Evolutionary conservation across 2,797 vertebrate genomes (phyloP).

Genomic region (Pampus argenteus): DNA sequence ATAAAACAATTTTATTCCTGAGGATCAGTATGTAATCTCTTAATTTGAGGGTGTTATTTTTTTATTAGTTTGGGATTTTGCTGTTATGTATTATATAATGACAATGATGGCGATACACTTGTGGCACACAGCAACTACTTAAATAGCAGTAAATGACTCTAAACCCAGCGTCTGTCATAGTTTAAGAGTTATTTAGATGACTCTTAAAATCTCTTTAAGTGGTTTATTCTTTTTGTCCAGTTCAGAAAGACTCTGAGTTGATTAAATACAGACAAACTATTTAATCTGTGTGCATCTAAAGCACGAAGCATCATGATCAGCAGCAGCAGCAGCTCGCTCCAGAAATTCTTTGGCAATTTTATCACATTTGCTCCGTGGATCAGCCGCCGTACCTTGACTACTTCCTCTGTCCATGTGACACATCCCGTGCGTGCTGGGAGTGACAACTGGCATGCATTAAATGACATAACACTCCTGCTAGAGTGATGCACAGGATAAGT

Average conservation of each 20-base stretch:
- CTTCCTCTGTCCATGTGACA: no score
- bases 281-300: background rate
- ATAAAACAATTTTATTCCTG: slow-evolving; percentile 25
- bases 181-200: background rate
- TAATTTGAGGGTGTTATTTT: slow-evolving; percentile 10
- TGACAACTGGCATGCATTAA: background rate
- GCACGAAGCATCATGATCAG: background rate
- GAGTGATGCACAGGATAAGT: background rate
- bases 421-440: background rate
- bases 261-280: background rate
- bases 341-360: no score
- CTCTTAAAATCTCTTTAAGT: background rate
- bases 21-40: slow-evolving; percentile 33
- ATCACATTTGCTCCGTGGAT: no score
- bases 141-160: no score
- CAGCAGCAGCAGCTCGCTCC: background rate
- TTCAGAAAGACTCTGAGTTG: no score
- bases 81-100: background rate
- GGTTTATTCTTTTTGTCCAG: no score
- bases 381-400: no score
- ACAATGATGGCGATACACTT: background rate
- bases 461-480: no score
- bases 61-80: slow-evolving; percentile 32
- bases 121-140: background rate
- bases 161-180: background rate